phyloP scores from a whole-genome alignment of 2,888 invertebrate species.

The Melikaiella ostensackeni region DNA sequence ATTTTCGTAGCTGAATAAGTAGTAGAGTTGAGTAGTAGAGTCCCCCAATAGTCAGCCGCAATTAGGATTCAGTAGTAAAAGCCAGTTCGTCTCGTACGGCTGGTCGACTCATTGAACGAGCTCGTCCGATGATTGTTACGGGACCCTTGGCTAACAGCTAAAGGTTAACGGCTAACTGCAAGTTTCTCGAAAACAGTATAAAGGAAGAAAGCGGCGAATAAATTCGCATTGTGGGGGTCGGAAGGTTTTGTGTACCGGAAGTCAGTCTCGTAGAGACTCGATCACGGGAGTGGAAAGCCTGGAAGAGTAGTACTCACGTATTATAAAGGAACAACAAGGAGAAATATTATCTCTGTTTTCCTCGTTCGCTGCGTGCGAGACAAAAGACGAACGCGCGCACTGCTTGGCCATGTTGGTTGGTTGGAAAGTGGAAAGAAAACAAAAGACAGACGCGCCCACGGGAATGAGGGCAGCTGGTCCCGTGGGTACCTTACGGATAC shows the following conservation, averaged over 20 bases:
- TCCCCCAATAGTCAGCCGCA: slow-evolving; percentile 17
- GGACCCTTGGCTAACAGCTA: slow-evolving; percentile 9
- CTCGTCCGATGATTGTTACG: slow-evolving; percentile 15
- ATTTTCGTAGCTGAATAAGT: slow-evolving; percentile 17
- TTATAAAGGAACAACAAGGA: slow-evolving; percentile 53
- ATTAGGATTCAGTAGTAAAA: slow-evolving; percentile 38
- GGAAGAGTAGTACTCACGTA: slow-evolving; percentile 30
- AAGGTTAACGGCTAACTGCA: background rate
- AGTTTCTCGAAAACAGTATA: slow-evolving; percentile 12
- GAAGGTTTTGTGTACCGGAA: slow-evolving; percentile 31
- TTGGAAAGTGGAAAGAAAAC: slow-evolving; percentile 64
- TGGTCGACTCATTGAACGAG: slow-evolving; percentile 29
- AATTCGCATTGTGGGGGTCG: slow-evolving; percentile 39
- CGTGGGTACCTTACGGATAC: slow-evolving; percentile 6
- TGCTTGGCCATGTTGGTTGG: slow-evolving; percentile 51
- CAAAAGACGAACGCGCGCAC: slow-evolving; percentile 56
- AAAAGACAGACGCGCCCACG: slow-evolving; percentile 58
- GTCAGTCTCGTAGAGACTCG: slow-evolving; percentile 22
- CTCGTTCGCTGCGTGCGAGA: slow-evolving; percentile 44
- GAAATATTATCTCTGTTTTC: slow-evolving; percentile 56
- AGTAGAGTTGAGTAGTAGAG: slow-evolving; percentile 18
- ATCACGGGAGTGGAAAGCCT: slow-evolving; percentile 26
- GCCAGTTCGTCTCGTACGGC: background rate
- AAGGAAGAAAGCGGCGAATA: slow-evolving; percentile 1
- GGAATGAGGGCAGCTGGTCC: slow-evolving; percentile 49